Evolutionary conservation across 64 coral and sea anemone genomes (phyloP).

Genomic region (Dendronephthya gigantea): DNA sequence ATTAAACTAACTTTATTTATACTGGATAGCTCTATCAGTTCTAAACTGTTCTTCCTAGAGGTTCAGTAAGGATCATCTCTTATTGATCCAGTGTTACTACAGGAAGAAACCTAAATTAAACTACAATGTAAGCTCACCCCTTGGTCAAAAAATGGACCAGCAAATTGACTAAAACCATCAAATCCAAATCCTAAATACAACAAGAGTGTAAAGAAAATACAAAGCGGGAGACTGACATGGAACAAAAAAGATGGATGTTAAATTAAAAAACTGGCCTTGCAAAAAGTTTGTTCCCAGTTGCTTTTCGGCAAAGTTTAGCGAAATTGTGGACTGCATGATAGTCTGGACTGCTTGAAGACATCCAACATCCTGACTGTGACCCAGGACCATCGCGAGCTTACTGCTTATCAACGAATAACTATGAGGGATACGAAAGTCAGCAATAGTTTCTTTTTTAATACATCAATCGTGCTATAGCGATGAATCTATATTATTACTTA

Average conservation of each 20-base stretch:
- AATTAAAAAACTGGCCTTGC: constrained; percentile 23
- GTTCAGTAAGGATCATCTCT: too few relatives aligned
- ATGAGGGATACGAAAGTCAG: background rate
- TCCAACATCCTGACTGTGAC: constrained; percentile 72
- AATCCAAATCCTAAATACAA: constrained; percentile 68
- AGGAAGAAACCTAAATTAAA: too few relatives aligned
- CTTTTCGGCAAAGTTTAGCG: constrained; percentile 54
- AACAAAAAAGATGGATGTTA: background rate
- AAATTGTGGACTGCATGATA: constrained; percentile 77
- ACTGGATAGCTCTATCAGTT: too few relatives aligned
- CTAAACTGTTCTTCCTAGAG: too few relatives aligned
- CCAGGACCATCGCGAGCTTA: constrained; percentile 70
- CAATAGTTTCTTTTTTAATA: too few relatives aligned
- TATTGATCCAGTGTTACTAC: too few relatives aligned
- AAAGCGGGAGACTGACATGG: background rate
- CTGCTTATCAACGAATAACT: constrained; percentile 62
- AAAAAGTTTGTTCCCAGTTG: constrained; percentile 60
- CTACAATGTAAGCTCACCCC: background rate
- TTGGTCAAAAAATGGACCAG: constrained; percentile 19
- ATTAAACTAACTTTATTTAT: too few relatives aligned
- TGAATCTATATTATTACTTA: too few relatives aligned
- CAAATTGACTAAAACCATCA: constrained; percentile 77
- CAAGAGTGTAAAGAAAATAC: background rate
- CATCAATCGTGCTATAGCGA: too few relatives aligned
- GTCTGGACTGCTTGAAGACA: constrained; percentile 83